These are phyloP conservation scores for Meiosimyza decipiens DNA, from an alignment of 2,888 invertebrate genomes.

Conservation along the genomic window DNA sequence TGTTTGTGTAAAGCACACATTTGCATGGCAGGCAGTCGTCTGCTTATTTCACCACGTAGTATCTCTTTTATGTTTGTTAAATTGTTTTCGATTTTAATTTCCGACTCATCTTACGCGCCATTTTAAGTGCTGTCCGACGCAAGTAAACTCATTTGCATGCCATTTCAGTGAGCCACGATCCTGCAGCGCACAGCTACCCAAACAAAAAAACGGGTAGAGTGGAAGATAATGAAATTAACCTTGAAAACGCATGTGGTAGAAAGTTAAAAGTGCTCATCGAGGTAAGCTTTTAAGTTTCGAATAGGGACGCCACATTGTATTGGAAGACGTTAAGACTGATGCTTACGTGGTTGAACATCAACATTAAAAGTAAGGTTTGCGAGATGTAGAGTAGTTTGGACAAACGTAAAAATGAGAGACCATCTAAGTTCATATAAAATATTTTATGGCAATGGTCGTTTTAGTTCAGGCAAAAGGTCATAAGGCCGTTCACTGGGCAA, in stretches of 20 bases:
- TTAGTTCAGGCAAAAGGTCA: too few species aligned
- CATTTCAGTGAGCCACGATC: constrained; percentile 5
- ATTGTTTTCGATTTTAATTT: background rate
- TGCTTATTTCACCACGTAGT: background rate
- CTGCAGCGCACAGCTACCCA: background rate
- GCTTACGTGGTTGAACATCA: too few species aligned
- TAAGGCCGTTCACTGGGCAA: too few species aligned
- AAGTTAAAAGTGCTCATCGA: constrained; percentile 14
- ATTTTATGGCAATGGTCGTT: too few species aligned
- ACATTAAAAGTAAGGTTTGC: too few species aligned
- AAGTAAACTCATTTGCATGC: constrained; percentile 42
- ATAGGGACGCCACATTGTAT: too few species aligned
- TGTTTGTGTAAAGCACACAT: background rate
- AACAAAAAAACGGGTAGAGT: background rate
- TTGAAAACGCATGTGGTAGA: background rate
- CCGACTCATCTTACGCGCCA: constrained; percentile 32
- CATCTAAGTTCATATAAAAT: too few species aligned
- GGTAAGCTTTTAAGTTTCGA: background rate
- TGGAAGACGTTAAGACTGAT: too few species aligned
- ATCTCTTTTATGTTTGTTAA: background rate
- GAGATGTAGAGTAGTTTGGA: too few species aligned
- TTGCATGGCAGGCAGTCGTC: background rate
- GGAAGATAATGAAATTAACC: constrained; percentile 3
- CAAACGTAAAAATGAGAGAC: too few species aligned
- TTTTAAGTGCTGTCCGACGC: constrained; percentile 23